Percentiles rank a stretch among this genome's conserved stretches.
Conservation (phyloP, 2,888 invertebrate genomes). For the Drosophila picticornis region DNA sequence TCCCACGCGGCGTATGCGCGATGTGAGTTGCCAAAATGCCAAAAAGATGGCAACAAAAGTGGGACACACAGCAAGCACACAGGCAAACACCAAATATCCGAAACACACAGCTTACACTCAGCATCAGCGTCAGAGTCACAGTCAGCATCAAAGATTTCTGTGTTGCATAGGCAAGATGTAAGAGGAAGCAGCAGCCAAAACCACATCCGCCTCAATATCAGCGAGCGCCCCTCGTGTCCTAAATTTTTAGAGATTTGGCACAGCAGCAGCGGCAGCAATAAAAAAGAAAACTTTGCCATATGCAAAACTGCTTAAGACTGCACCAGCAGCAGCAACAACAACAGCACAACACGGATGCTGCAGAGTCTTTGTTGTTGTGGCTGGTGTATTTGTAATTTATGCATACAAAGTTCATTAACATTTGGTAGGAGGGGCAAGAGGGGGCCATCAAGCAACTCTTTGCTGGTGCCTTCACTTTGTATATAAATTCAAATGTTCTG, state of each 20-base stretch:
- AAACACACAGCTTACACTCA: constrained; percentile 8
- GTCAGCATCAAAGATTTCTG: background rate
- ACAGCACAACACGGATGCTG: constrained; percentile 60
- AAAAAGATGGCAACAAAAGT: constrained; percentile 36
- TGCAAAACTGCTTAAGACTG: constrained; percentile 59
- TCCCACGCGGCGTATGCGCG: constrained; percentile 59
- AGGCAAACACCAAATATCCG: constrained; percentile 1
- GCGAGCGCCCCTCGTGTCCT: constrained; percentile 48
- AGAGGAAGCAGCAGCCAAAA: constrained; percentile 47
- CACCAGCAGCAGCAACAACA: constrained; percentile 31
- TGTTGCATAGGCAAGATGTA: constrained; percentile 50
- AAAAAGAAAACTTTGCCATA: constrained; percentile 52
- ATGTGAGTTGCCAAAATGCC: constrained; percentile 30
- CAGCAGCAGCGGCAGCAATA: constrained; percentile 29
- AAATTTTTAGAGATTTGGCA: constrained; percentile 52
- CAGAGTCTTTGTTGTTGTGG: constrained; percentile 15
- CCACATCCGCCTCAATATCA: constrained; percentile 57
- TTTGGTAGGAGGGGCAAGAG: constrained; percentile 32
- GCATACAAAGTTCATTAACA: constrained; percentile 68
- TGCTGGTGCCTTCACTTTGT: constrained; percentile 37
- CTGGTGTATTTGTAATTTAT: constrained; percentile 52
- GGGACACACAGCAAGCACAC: constrained; percentile 29
- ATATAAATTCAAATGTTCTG: constrained; percentile 66
- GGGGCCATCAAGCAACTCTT: constrained; percentile 4
- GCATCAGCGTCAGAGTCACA: background rate